These are phyloP conservation scores for Anniella stebbinsi DNA, from an alignment of 2,797 vertebrate genomes.

Conservation along the genomic window DNA sequence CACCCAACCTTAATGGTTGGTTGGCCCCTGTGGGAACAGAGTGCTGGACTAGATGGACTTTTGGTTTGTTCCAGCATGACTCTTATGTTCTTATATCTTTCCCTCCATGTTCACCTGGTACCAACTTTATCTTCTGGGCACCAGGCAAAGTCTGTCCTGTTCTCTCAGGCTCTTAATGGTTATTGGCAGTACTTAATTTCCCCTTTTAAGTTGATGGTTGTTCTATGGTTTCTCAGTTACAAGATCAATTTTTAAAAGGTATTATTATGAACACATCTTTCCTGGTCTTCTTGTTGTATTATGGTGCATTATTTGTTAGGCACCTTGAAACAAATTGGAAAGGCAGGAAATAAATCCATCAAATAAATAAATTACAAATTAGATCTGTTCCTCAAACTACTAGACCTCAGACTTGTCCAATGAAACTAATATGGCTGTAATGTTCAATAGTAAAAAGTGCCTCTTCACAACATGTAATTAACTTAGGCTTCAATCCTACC, in stretches of 20 bases:
- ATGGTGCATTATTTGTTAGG: not conserved
- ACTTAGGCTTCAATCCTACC: not conserved
- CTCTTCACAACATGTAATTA: not conserved
- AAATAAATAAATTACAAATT: not conserved
- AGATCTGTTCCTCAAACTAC: not conserved
- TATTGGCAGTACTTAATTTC: not conserved
- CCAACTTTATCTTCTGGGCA: not conserved
- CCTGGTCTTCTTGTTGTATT: not conserved
- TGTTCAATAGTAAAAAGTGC: not conserved
- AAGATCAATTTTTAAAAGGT: not conserved
- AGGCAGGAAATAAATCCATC: not conserved
- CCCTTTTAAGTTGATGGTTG: not conserved
- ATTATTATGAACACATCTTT: not conserved
- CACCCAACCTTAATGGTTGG: too few relatives aligned
- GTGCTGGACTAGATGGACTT: too few relatives aligned
- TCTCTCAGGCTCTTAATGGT: not conserved
- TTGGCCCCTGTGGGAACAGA: too few relatives aligned
- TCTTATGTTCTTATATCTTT: not conserved
- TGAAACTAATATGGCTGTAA: not conserved
- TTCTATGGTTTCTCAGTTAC: not conserved
- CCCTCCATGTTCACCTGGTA: not conserved
- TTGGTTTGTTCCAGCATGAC: too few relatives aligned
- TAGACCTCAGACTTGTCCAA: not conserved
- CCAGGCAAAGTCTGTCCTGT: not conserved
- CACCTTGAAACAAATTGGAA: not conserved